Evolutionary conservation across 2,113 vertebrate species (phyloP), one percentile per base, ranked within the genome.

Genomic region (Salvelinus fontinalis): DNA sequence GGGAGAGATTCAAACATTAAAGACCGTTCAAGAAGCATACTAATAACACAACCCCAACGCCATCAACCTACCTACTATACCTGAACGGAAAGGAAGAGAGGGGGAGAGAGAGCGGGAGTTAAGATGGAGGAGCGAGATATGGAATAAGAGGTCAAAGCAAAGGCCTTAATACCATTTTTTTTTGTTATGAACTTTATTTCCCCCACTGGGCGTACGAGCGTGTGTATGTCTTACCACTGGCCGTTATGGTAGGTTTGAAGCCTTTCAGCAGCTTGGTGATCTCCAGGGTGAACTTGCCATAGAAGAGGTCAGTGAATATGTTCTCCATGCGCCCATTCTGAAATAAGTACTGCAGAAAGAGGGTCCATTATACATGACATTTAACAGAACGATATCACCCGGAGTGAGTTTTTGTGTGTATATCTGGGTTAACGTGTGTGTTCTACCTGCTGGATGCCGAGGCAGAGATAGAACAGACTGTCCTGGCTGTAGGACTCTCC

Each of bases 271-370:
- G 92, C 78, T 92, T 95, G 70, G 95, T 96, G 86, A 99, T 94
- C 84, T 97, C 97, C 81, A 91, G 93, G 88, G 96, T 97, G 92
- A 99, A 99, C 89, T 91, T 93, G 75, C 91, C 94, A 93, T 98
- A 99, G 92, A 97, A 97, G 67, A 93, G 92, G 88, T 99, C 98
- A 70, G 96, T 96, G 92, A 99, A 99, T 89, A 99, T 99, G 92
- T 99, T 99, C 90, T 99, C 98, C 95, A 98, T 95, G 75, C 98
- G 95, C 82, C 95, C 95, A 81, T 99, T 99, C 86, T 98, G 95
- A 93, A 99, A 98, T 83, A 99, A 94, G 86, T 97, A 94, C 98
- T 99, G 69, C 81, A 90, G 76, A 92, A 65, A 85, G 62, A 78
- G 22, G 85, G 39, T 2, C 39, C 39, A 12, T 44, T 44, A 44